Conservation (phyloP, 1,140 invertebrate genomes). For the Polypedilum vanderplanki region DNA sequence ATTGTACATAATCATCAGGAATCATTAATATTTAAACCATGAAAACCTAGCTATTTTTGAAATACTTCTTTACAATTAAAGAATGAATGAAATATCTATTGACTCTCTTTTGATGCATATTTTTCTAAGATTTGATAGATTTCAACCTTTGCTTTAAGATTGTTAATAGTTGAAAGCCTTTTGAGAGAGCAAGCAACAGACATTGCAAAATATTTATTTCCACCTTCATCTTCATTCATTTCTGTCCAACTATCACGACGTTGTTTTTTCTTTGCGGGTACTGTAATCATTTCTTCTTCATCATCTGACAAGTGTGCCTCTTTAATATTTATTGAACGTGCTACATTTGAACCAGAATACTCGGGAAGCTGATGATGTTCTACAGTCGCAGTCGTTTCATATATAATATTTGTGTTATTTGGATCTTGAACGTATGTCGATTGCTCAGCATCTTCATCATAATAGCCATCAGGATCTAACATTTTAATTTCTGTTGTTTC, state of each 20-base stretch:
- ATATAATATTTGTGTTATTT: not conserved
- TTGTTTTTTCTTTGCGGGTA: not conserved
- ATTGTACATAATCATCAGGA: not conserved
- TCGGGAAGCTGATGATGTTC: not conserved
- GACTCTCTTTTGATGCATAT: not conserved
- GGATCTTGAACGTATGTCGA: not conserved
- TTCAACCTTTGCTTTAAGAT: not conserved
- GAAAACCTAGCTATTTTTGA: not conserved
- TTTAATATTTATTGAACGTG: not conserved
- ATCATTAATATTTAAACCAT: not conserved
- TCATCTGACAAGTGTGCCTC: not conserved
- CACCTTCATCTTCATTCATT: not conserved
- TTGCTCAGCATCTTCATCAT: not conserved
- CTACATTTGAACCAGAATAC: not conserved
- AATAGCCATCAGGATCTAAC: not conserved
- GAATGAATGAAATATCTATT: not conserved
- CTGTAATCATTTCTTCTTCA: not conserved
- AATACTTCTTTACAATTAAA: not conserved
- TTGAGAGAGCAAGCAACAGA: not conserved
- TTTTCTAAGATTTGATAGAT: constrained; percentile 7
- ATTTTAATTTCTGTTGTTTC: not conserved
- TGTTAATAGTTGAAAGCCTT: not conserved
- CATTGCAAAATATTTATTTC: constrained; percentile 2
- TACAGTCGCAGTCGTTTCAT: not conserved
- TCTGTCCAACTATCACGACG: not conserved